Percentiles rank a stretch among this genome's conserved stretches.
Evolutionary conservation across 2,797 vertebrate genomes (phyloP).

Genomic region (Typhlichthys subterraneus): DNA sequence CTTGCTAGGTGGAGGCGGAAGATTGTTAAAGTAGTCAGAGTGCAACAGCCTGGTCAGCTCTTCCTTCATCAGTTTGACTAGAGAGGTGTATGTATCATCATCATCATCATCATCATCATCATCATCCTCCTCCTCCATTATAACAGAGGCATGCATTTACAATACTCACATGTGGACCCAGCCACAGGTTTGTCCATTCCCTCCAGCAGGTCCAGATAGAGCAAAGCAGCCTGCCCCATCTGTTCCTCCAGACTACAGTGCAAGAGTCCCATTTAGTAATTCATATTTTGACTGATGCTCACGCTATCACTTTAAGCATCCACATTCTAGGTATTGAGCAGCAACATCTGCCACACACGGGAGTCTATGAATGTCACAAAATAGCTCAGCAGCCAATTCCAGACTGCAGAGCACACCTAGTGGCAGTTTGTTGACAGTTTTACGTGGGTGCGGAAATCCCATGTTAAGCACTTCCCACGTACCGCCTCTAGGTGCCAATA

Average conservation of each 20-base stretch:
- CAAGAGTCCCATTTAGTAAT: background rate
- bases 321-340: too few species aligned
- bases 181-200: constrained; percentile 88
- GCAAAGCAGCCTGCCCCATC: constrained; percentile 86
- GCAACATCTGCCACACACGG: too few species aligned
- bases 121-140: background rate
- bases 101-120: background rate
- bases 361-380: too few species aligned
- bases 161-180: constrained; percentile 91
- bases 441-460: too few species aligned
- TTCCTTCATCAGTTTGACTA: constrained; percentile 91
- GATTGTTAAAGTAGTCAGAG: constrained; percentile 88
- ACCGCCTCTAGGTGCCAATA: too few species aligned
- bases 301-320: too few species aligned
- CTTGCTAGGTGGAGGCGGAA: constrained; percentile 75
- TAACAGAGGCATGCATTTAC: background rate
- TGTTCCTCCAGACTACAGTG: constrained; percentile 85
- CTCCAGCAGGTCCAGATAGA: constrained; percentile 91
- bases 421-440: too few species aligned
- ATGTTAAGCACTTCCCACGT: too few species aligned
- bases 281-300: background rate
- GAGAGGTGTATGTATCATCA: too few species aligned
- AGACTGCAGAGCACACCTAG: too few species aligned
- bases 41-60: constrained; percentile 83
- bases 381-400: too few species aligned